Conservation (phyloP, 2,888 invertebrate species). For the Ophioninae sp. region DNA sequence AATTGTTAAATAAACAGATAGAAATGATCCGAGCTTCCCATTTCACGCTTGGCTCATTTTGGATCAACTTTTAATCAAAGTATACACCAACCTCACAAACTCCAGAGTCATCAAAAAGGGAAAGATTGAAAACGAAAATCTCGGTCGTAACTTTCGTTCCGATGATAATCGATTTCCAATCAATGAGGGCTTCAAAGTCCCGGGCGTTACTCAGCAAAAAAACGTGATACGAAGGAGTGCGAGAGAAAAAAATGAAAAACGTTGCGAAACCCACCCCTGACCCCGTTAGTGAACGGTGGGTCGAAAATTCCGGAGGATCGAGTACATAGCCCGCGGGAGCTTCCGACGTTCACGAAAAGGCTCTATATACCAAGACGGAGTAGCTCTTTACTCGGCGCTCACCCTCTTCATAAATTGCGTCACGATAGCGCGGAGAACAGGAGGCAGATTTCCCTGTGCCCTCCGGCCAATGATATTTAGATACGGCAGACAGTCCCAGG, state of each 20-base stretch:
- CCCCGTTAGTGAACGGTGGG: constrained; percentile 71
- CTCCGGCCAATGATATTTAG: constrained; percentile 72
- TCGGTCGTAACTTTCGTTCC: constrained; percentile 44
- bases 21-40: no score
- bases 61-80: no score
- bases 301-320: constrained; percentile 55
- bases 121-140: constrained; percentile 16
- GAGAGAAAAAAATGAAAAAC: constrained; percentile 3
- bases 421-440: constrained; percentile 53
- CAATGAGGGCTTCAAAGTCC: constrained; percentile 19
- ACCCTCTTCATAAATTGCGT: constrained; percentile 73
- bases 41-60: no score
- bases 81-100: not conserved
- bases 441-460: constrained; percentile 64
- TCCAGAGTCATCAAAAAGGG: constrained; percentile 39
- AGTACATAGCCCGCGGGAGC: constrained; percentile 53
- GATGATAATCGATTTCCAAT: constrained; percentile 56
- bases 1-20: no score
- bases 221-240: not conserved
- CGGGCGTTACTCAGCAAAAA: constrained; percentile 14
- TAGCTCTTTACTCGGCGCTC: constrained; percentile 28
- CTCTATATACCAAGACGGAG: constrained; percentile 27
- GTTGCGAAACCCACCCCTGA: constrained; percentile 67
- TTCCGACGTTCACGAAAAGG: constrained; percentile 46
- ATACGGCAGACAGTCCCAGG: constrained; percentile 63